Evolutionary conservation across 2,888 invertebrate genomes (phyloP).

Genomic region (Rhabditoides inermis): DNA sequence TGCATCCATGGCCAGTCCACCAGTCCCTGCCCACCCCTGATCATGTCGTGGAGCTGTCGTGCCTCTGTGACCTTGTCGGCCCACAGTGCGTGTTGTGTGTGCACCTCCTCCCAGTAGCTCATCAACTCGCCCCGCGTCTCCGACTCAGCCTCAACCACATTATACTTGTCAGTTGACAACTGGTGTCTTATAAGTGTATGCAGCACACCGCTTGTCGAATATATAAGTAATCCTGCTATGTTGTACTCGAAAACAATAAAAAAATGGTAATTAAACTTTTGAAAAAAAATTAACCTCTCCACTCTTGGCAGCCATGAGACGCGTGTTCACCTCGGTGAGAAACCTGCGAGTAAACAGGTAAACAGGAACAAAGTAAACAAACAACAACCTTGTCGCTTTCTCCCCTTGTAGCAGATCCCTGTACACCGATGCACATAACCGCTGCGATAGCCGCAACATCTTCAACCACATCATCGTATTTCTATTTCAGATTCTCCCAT

Average conservation of each 20-base stretch:
- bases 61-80: constrained; percentile 5
- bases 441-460: constrained; percentile 4
- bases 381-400: neutral
- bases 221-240: neutral
- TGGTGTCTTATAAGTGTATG: too few species aligned
- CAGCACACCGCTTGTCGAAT: too few species aligned
- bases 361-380: too few species aligned
- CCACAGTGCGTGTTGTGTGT: neutral
- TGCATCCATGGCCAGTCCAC: too few species aligned
- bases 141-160: too few species aligned
- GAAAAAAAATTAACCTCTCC: too few species aligned
- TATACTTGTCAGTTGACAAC: too few species aligned
- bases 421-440: neutral
- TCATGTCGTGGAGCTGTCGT: constrained; percentile 8
- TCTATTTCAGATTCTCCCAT: too few species aligned
- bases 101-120: constrained; percentile 13
- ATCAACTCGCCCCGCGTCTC: constrained; percentile 2
- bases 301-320: too few species aligned
- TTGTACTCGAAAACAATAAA: neutral
- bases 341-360: too few species aligned
- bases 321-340: too few species aligned
- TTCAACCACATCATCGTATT: too few species aligned
- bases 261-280: neutral
- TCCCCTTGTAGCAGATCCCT: constrained; percentile 2
- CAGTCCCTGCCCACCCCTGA: neutral